These are phyloP conservation scores for Origma solitaria DNA, from an alignment of 2,113 vertebrate species.

Conservation along the genomic window DNA sequence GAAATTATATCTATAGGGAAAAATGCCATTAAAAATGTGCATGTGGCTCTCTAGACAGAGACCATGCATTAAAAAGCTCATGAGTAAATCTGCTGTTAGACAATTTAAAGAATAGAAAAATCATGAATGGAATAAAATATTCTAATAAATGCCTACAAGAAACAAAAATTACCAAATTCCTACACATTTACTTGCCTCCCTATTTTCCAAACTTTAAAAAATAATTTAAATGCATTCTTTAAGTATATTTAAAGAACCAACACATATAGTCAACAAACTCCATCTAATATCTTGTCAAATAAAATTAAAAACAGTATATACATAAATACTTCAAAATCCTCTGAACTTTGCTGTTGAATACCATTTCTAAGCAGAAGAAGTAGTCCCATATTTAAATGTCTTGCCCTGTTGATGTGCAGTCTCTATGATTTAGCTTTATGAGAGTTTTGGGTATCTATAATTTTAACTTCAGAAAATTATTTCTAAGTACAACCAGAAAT, in stretches of 20 bases:
- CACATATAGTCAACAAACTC: neutral
- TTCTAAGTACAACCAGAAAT: neutral
- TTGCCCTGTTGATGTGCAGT: neutral
- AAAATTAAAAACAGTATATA: neutral
- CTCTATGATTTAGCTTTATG: neutral
- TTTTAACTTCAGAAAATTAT: constrained; percentile 17
- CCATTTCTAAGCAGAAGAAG: neutral
- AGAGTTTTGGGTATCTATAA: neutral
- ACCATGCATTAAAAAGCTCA: neutral
- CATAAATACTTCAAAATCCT: neutral
- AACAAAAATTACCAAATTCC: neutral
- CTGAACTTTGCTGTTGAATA: neutral
- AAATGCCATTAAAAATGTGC: neutral
- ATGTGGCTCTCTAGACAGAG: neutral
- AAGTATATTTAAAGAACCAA: neutral
- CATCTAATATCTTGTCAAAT: neutral
- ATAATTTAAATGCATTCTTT: neutral
- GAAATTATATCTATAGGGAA: neutral
- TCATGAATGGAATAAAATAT: neutral
- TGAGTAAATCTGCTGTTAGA: neutral
- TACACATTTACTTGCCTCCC: neutral
- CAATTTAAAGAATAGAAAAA: neutral
- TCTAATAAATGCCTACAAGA: neutral
- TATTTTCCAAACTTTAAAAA: neutral
- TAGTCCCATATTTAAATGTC: neutral